Evolutionary conservation across 2,797 vertebrate genomes (phyloP).

Genomic region (Spinus olivaceus): DNA sequence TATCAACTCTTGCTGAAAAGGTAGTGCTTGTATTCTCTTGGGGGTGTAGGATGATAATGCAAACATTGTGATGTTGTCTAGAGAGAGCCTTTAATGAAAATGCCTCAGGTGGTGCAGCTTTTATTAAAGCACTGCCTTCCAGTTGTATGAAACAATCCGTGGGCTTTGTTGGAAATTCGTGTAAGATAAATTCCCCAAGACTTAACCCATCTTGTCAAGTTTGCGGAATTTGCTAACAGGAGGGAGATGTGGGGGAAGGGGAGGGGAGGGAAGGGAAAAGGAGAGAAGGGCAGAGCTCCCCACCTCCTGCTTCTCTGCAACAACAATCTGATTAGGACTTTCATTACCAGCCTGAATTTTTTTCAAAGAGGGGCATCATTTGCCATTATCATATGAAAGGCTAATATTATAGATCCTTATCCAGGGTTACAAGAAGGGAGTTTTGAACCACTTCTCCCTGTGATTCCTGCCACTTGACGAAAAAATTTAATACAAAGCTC

Average conservation of each 20-base stretch:
- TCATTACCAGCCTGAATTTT: conserved; percentile 78
- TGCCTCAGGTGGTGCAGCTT: conserved; percentile 85
- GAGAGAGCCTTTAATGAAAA: conserved; percentile 88
- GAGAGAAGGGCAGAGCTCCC: neutral
- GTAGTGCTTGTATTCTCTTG: conserved; percentile 73
- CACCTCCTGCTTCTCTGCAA: conserved; percentile 50
- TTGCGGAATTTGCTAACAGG: conserved; percentile 67
- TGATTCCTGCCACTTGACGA: conserved; percentile 89
- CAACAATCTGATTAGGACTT: conserved; percentile 80
- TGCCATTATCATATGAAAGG: conserved; percentile 83
- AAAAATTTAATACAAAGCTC: conserved; percentile 92
- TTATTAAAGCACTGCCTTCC: conserved; percentile 80
- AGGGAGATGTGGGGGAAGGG: neutral
- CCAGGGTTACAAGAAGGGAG: conserved; percentile 73
- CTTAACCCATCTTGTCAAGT: conserved; percentile 74
- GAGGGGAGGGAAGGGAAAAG: neutral
- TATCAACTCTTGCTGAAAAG: conserved; percentile 77
- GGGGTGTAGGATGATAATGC: conserved; percentile 70
- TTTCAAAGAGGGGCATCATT: conserved; percentile 77
- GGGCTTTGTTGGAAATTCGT: conserved; percentile 75
- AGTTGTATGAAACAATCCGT: conserved; percentile 70
- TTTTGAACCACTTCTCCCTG: conserved; percentile 83
- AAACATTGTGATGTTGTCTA: conserved; percentile 80
- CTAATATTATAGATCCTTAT: conserved; percentile 81
- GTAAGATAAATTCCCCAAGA: conserved; percentile 73